phyloP scores from a whole-genome alignment of 2,888 invertebrate species.

The Steinernema carpocapsae region DNA sequence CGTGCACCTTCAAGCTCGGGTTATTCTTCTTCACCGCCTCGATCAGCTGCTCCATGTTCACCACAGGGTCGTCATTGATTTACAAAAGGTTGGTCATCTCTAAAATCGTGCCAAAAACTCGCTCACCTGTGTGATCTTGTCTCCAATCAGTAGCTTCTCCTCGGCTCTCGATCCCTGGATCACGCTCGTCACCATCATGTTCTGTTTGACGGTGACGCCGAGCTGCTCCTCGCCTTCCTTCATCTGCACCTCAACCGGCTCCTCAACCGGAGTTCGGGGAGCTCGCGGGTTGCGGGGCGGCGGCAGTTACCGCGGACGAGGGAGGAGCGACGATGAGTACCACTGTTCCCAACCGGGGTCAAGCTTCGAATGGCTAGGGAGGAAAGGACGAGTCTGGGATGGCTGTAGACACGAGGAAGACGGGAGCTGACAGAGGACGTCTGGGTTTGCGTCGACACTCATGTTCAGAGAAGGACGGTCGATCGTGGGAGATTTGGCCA shows the following conservation, averaged over 20 bases:
- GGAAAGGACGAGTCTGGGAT: too few relatives aligned
- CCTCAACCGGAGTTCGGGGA: background rate
- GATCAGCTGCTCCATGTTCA: conserved; percentile 17
- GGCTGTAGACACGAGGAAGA: too few relatives aligned
- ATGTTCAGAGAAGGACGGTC: too few relatives aligned
- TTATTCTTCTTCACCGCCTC: conserved; percentile 23
- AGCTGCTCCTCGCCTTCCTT: conserved; percentile 31
- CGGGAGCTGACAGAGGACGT: too few relatives aligned
- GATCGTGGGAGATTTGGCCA: too few relatives aligned
- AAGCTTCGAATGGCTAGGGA: too few relatives aligned
- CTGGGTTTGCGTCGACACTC: too few relatives aligned
- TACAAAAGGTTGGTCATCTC: background rate
- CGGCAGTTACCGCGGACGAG: too few relatives aligned
- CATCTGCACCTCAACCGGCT: conserved; percentile 25
- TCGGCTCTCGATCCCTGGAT: conserved; percentile 22
- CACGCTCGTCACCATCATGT: background rate
- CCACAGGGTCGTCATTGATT: conserved; percentile 30
- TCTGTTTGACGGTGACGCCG: background rate
- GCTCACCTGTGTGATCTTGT: conserved; percentile 37
- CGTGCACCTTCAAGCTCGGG: background rate
- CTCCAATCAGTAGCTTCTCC: conserved; percentile 37
- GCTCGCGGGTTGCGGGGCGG: too few relatives aligned
- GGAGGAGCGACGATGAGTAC: too few relatives aligned
- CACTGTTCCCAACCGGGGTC: too few relatives aligned
- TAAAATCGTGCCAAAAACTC: background rate